phyloP scores from a whole-genome alignment of 2,888 invertebrate genomes.

The Oscheius sp. region DNA sequence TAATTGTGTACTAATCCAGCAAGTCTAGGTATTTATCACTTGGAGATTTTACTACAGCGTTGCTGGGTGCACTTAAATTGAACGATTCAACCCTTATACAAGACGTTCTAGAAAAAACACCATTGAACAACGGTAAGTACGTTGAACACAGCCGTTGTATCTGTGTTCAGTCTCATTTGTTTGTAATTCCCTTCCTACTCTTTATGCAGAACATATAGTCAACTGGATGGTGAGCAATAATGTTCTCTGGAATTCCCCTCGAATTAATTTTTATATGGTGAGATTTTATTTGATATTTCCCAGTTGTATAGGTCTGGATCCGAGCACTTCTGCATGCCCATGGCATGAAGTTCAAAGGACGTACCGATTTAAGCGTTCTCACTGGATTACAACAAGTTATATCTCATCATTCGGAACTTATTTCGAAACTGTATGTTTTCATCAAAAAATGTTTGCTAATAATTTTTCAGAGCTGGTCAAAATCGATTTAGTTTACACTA shows the following conservation, averaged over 20 bases:
- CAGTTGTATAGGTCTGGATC: conserved; percentile 51
- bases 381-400: conserved; percentile 67
- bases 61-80: conserved; percentile 87
- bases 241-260: conserved; percentile 83
- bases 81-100: conserved; percentile 84
- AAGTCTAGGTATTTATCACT: conserved; percentile 39
- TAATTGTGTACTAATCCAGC: background rate
- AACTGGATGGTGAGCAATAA: conserved; percentile 79
- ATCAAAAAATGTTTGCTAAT: background rate
- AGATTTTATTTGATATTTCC: background rate
- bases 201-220: conserved; percentile 84
- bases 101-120: conserved; percentile 86
- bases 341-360: conserved; percentile 61
- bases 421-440: conserved; percentile 46
- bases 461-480: conserved; percentile 54
- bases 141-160: background rate
- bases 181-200: conserved; percentile 80
- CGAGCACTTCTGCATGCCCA: conserved; percentile 56
- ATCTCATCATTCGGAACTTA: conserved; percentile 50
- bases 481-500: conserved; percentile 60
- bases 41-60: conserved; percentile 76
- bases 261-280: conserved; percentile 87
- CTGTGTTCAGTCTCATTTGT: conserved; percentile 83
- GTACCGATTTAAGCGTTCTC: conserved; percentile 56
- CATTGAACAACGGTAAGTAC: conserved; percentile 72